Conservation (phyloP, 2,888 invertebrate species). For the Pharmacophagus antenor region DNA sequence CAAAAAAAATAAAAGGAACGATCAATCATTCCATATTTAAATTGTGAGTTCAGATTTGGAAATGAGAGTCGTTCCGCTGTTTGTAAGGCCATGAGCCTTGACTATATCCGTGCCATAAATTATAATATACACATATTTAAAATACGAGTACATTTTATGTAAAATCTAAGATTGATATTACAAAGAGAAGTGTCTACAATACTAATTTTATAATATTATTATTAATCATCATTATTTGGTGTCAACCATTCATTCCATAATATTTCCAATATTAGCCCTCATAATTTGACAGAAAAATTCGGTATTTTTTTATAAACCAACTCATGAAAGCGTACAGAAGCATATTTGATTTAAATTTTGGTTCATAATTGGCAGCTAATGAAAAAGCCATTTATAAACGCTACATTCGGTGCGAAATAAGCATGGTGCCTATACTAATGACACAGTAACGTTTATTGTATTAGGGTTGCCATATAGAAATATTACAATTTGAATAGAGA, state of each 20-base stretch:
- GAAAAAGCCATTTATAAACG: slow-evolving; percentile 39
- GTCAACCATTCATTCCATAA: too few species aligned
- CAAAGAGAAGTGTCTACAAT: too few species aligned
- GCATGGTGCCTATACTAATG: slow-evolving; percentile 71
- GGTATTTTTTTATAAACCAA: not conserved
- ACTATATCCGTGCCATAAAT: too few species aligned
- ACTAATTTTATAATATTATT: too few species aligned
- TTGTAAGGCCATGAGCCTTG: too few species aligned
- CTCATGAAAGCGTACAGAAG: not conserved
- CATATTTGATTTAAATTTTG: slow-evolving; percentile 9
- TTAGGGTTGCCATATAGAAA: slow-evolving; percentile 72
- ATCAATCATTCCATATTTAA: slow-evolving; percentile 76
- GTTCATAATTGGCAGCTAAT: slow-evolving; percentile 41
- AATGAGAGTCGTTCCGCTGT: slow-evolving; percentile 39
- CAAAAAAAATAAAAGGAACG: slow-evolving; percentile 67
- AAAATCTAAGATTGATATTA: too few species aligned
- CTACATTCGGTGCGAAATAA: slow-evolving; percentile 60
- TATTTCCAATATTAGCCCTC: too few species aligned
- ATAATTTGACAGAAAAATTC: too few species aligned
- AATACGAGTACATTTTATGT: too few species aligned
- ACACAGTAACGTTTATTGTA: slow-evolving; percentile 77
- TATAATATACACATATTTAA: too few species aligned
- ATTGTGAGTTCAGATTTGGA: slow-evolving; percentile 57
- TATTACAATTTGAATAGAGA: slow-evolving; percentile 72
- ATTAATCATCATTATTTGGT: too few species aligned